These are phyloP conservation scores for Protobothrops flavoviridis DNA, from an alignment of 2,113 vertebrate genomes.

Conservation along the genomic window DNA sequence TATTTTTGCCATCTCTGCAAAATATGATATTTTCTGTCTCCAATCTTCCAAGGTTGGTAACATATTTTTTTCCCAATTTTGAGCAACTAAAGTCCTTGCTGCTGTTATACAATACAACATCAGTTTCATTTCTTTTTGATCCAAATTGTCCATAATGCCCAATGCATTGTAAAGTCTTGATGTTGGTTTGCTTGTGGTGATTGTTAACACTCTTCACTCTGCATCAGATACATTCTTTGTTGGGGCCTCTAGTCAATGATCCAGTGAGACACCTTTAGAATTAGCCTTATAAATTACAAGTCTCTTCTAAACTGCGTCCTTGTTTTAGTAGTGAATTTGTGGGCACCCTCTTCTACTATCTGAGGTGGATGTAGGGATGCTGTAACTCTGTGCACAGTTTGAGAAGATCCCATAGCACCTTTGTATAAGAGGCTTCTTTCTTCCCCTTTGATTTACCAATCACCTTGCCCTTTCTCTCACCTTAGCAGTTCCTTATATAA, in stretches of 20 bases:
- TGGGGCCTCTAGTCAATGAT: neutral
- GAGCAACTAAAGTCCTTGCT: too few species aligned
- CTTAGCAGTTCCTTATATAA: conserved; percentile 20
- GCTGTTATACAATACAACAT: too few species aligned
- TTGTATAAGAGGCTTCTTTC: neutral
- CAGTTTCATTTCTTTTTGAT: too few species aligned
- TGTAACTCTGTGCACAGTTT: neutral
- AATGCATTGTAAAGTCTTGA: neutral
- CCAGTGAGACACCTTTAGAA: neutral
- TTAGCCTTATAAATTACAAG: neutral
- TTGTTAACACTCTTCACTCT: neutral
- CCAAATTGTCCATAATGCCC: too few species aligned
- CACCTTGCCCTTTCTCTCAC: neutral
- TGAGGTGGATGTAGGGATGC: neutral
- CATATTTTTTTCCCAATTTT: too few species aligned
- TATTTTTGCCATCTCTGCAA: too few species aligned
- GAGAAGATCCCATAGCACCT: too few species aligned
- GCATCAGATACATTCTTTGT: neutral
- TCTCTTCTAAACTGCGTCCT: neutral
- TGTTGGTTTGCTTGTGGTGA: neutral
- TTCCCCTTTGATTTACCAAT: neutral
- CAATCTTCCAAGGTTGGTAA: too few species aligned
- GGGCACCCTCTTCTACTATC: neutral
- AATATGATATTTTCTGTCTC: too few species aligned
- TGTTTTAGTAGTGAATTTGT: neutral